Evolutionary conservation across 2,888 invertebrate genomes (phyloP).

Genomic region (Aricia artaxerxes): DNA sequence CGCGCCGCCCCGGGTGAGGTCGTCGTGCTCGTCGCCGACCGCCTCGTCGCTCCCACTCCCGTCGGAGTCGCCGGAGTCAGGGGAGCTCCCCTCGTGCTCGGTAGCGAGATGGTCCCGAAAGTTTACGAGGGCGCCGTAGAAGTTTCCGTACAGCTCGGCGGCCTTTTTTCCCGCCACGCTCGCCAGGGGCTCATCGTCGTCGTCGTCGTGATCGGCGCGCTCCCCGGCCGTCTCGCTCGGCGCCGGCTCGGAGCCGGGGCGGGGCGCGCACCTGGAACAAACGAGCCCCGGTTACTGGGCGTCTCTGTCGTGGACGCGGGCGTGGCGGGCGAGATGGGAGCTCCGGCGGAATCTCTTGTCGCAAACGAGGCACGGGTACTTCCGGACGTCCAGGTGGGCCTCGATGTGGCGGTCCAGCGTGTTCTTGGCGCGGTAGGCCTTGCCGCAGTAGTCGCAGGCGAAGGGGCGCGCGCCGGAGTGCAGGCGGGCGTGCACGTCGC

Average conservation of each 20-base stretch:
- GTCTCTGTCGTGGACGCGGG: conserved; percentile 56
- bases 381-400: conserved; percentile 57
- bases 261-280: conserved; percentile 64
- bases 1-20: conserved; percentile 62
- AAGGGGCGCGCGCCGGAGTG: conserved; percentile 74
- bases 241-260: conserved; percentile 32
- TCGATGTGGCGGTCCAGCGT: conserved; percentile 58
- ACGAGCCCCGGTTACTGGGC: conserved; percentile 53
- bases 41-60: conserved; percentile 34
- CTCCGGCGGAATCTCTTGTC: conserved; percentile 59
- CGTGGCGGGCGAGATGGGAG: conserved; percentile 64
- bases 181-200: conserved; percentile 59
- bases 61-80: conserved; percentile 53
- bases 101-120: conserved; percentile 59
- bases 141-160: conserved; percentile 48
- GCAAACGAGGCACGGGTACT: conserved; percentile 59
- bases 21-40: conserved; percentile 56
- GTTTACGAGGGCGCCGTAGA: conserved; percentile 58
- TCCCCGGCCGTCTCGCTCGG: conserved; percentile 1
- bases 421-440: conserved; percentile 57
- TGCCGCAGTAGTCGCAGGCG: conserved; percentile 65
- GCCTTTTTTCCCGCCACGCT: conserved; percentile 47
- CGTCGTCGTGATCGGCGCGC: conserved; percentile 43
- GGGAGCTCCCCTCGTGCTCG: conserved; percentile 47
- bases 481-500: conserved; percentile 63